phyloP scores from a whole-genome alignment of 2,797 vertebrate genomes.

The Onychomys leucogaster region DNA sequence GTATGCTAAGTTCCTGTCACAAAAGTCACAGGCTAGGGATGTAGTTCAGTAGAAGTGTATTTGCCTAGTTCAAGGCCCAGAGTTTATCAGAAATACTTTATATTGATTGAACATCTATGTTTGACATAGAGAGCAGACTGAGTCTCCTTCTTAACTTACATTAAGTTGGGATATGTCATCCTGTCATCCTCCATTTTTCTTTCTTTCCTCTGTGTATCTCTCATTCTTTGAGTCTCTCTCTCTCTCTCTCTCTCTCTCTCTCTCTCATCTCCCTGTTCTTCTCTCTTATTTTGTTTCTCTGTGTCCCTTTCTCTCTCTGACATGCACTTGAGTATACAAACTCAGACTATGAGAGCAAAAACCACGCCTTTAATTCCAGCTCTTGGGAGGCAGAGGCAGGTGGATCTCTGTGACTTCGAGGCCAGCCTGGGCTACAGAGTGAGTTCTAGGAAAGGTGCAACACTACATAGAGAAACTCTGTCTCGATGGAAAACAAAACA shows the following conservation, averaged over 20 bases:
- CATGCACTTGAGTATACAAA: neutral
- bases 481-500: too few relatives aligned
- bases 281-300: neutral
- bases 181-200: neutral
- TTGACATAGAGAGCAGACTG: neutral
- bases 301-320: neutral
- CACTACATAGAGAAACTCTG: too few relatives aligned
- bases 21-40: neutral
- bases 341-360: neutral
- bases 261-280: rapidly evolving
- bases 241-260: neutral
- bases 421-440: too few relatives aligned
- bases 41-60: neutral
- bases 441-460: too few relatives aligned
- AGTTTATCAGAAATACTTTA: neutral
- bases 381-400: too few relatives aligned
- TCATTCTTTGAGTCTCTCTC: neutral
- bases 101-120: neutral
- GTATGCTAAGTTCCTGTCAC: neutral
- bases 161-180: neutral
- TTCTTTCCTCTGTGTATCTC: neutral
- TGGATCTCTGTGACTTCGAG: too few relatives aligned
- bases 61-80: neutral
- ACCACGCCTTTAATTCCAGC: too few relatives aligned
- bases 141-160: neutral